Percentiles rank a stretch among this genome's conserved stretches.
Evolutionary conservation across 2,797 vertebrate species (phyloP).

Genomic region (Semotilus atromaculatus): DNA sequence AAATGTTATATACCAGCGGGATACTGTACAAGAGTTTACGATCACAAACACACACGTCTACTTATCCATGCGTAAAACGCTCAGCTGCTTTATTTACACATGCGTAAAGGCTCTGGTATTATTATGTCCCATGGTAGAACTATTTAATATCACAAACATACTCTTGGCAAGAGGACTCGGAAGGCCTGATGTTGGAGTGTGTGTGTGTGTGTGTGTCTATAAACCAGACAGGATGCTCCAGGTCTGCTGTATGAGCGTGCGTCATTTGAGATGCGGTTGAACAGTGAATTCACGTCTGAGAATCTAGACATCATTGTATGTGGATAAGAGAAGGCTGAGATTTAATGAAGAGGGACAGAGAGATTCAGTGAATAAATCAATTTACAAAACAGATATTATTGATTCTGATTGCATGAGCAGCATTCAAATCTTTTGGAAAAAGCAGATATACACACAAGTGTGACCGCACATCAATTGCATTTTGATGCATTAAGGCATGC

Average conservation of each 20-base stretch:
- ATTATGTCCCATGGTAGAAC: conserved; percentile 30
- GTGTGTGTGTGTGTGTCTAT: conserved; percentile 37
- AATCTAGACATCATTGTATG: conserved; percentile 22
- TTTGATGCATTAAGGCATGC: neutral
- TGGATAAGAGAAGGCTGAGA: neutral
- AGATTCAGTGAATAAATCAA: neutral
- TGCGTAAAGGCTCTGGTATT: conserved; percentile 37
- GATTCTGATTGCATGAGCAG: neutral
- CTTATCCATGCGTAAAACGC: conserved; percentile 12
- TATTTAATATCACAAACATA: conserved; percentile 49
- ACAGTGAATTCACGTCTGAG: conserved; percentile 27
- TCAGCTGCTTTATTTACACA: conserved; percentile 24
- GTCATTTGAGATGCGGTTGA: conserved; percentile 22
- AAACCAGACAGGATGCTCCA: conserved; percentile 38
- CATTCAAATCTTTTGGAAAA: neutral
- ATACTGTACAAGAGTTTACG: neutral
- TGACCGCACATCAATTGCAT: neutral
- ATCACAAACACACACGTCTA: neutral
- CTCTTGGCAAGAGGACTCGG: neutral
- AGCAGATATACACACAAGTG: neutral
- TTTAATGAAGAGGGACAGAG: conserved; percentile 3
- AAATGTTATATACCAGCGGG: conserved; percentile 28
- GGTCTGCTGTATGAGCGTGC: conserved; percentile 18
- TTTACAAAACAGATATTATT: neutral
- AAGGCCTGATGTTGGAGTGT: conserved; percentile 11